These are phyloP conservation scores for Clarias magur DNA, from an alignment of 2,113 vertebrate species.

Conservation along the genomic window DNA sequence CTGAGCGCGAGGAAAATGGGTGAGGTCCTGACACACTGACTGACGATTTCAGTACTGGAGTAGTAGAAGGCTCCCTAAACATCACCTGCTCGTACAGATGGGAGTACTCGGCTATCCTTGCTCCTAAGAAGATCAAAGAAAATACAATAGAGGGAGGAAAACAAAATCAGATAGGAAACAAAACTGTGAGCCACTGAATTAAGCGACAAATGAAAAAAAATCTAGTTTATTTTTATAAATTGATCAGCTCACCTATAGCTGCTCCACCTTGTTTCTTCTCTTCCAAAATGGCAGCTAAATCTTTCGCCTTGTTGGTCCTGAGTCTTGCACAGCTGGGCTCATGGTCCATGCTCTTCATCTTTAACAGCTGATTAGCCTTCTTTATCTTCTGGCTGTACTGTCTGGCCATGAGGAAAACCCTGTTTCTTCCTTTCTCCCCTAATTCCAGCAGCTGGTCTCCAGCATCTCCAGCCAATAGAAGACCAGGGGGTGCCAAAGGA, in stretches of 20 bases:
- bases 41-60: slow-evolving; percentile 61
- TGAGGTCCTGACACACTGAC: slow-evolving; percentile 68
- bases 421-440: slow-evolving; percentile 84
- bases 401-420: slow-evolving; percentile 93
- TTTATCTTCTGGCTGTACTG: slow-evolving; percentile 99
- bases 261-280: slow-evolving; percentile 96
- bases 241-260: slow-evolving; percentile 83
- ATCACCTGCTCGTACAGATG: slow-evolving; percentile 95
- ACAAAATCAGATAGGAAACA: neutral
- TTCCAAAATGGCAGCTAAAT: slow-evolving; percentile 91
- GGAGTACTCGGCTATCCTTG: slow-evolving; percentile 96
- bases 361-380: slow-evolving; percentile 93
- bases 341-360: slow-evolving; percentile 86
- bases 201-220: neutral
- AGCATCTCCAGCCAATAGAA: slow-evolving; percentile 66
- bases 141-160: slow-evolving; percentile 16
- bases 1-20: slow-evolving; percentile 58
- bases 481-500: slow-evolving; percentile 71
- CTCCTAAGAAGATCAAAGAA: slow-evolving; percentile 74
- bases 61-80: slow-evolving; percentile 74
- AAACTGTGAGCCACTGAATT: neutral
- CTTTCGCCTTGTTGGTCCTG: slow-evolving; percentile 76
- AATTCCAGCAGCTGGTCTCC: slow-evolving; percentile 74
- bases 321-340: slow-evolving; percentile 75
- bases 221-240: neutral